Evolutionary conservation across 2,888 invertebrate species (phyloP), one percentile per base, ranked within the genome.

Genomic region (Dastarcus helophoroides): DNA sequence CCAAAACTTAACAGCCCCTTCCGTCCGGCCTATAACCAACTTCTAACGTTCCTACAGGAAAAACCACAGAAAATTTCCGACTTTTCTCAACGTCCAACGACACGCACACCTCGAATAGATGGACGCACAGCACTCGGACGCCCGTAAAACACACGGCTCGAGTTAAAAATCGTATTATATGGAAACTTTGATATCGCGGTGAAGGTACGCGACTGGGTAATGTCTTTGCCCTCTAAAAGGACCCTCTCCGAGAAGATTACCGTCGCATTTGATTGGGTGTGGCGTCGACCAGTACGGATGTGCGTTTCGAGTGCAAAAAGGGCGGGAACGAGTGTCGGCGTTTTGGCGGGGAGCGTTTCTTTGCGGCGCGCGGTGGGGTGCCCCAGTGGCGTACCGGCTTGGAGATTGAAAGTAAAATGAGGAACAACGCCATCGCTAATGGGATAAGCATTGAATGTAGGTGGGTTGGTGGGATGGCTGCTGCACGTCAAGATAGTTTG

Each of bases 1-100:
- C 55, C 54, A 33, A n/a, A 37, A 34, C 36, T 45, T 41, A 44
- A 43, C 44, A 42, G 47, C 50, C 51, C 51, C 49, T 47, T 44
- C 36, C 37, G 31, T 33, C 26, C 9, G 21, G 22, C 27, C 22
- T 15, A 26, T 27, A 23, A 22, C 19, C 32, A 32, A 25, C 32
- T 31, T 14, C 7, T 9, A 8, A 11, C 6, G 24, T 5, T 23
- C 10, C 11, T 11, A 10, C 24, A 7, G 19, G 25, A 29, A 25
- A 13, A 15, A 23, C 24, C 33, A 22, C 30, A 28, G 26, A 37
- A 37, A 32, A 9, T 23, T 9, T 33, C 30, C 36, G 35, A 37
- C 41, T 36, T 35, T 36, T 33, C 38, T 30, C 25, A 11, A 11
- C 21, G 8, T 24, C 24, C 24, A 10, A 8, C 24, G 24, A 8